A percentile compares a stretch with the other conserved stretches of the same genome.
These are phyloP conservation scores for Tautogolabrus adspersus DNA, from an alignment of 2,113 vertebrate species.

Conservation along the genomic window DNA sequence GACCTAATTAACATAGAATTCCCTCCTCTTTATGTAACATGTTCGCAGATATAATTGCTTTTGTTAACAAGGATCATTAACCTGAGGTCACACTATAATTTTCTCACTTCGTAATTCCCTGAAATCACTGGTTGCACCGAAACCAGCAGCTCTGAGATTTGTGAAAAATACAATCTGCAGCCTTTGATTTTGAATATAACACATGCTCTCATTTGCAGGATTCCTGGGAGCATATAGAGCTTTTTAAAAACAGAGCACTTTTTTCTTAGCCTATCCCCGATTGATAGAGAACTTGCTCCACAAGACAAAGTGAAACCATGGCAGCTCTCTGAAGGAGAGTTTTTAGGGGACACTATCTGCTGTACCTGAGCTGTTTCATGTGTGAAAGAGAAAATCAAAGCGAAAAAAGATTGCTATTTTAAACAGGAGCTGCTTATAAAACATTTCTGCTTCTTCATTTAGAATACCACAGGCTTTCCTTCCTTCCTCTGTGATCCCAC, in stretches of 20 bases:
- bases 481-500: slow-evolving; percentile 23
- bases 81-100: background rate
- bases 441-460: slow-evolving; percentile 5
- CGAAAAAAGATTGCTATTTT: background rate
- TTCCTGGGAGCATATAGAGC: background rate
- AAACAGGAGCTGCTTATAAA: background rate
- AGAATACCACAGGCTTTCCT: slow-evolving; percentile 14
- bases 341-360: slow-evolving; percentile 17
- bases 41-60: background rate
- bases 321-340: background rate
- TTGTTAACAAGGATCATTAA: background rate
- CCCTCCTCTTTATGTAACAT: background rate
- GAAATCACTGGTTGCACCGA: background rate
- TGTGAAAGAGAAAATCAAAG: slow-evolving; percentile 14
- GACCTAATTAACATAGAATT: background rate
- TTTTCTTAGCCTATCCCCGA: too few species aligned
- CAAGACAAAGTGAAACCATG: slow-evolving; percentile 6
- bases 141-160: background rate
- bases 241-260: too few species aligned
- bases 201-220: background rate
- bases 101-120: background rate
- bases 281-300: background rate
- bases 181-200: background rate
- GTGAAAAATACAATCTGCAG: background rate
- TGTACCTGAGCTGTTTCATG: background rate